Base-by-base conservation (phyloP, 2,113 vertebrate species). In the Holacanthus passer region DNA sequence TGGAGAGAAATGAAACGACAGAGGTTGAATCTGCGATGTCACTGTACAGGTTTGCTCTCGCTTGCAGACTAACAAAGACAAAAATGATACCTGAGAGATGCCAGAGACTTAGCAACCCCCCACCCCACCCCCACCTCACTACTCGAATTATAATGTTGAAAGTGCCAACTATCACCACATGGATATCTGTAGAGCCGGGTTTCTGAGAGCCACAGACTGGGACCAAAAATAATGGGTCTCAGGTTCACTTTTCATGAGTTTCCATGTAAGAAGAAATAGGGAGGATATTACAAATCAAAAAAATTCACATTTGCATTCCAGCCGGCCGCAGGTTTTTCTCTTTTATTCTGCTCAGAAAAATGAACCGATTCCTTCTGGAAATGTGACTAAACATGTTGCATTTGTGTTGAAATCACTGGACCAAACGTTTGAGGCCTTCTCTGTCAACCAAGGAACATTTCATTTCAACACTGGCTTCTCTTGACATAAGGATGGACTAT, bases 381-480 rank as follows among this genome's bases (percentile, higher is more conserved):
- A 86, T 24, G 53, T 68, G 67, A 79, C 69, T 39, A 7, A 73
- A 69, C 24, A 41, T 58, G 48, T 80, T 81, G 60, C 58, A 43
- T 80, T 82, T 60, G 31, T 65, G 67, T 77, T 77, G 53, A 64
- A 63, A 50, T 74, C 71, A 68, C 74, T 39, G 87, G 91, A 89
- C 83, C 89, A 94, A 94, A 91, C 6, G 52, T 84, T 69, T 65
- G 82, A 89, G 81, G 90, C 89, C 89, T 91, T 90, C 76, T 83
- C 47, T 10, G 50, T 84, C 77, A 63, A 77, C 62, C 37, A 66
- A 80, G 81, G 59, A 58, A 81, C 62, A 64, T 50, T 84, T 58
- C 41, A 63, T 45, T 17, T 9, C 68, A 35, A 77, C 48, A 29
- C 24, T 8, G 59, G 52, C 69, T 86, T 81, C 58, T 71, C 43